Conservation (phyloP, 1,140 invertebrate genomes). For the Trichonephila clavata region DNA sequence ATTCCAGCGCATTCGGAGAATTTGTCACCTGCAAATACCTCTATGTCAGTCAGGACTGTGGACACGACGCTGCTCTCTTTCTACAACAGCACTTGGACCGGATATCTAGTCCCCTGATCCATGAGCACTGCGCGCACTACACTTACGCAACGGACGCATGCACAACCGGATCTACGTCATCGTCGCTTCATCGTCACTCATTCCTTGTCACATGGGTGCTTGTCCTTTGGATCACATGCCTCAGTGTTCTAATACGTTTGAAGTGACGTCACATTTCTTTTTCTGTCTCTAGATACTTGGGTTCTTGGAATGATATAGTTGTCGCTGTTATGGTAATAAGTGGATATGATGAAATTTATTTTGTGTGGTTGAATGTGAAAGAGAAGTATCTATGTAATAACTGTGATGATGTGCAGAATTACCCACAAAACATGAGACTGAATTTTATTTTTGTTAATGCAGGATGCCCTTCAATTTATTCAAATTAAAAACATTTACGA, state of each 20-base stretch:
- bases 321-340: too few relatives aligned
- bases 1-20: constrained; percentile 77
- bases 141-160: constrained; percentile 77
- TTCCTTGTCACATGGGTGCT: background rate
- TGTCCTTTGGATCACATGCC: background rate
- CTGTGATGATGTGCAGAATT: too few relatives aligned
- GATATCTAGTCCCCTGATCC: constrained; percentile 77
- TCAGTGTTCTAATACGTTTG: background rate
- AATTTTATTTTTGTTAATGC: too few relatives aligned
- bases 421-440: too few relatives aligned
- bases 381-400: background rate
- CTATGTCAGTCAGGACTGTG: constrained; percentile 77
- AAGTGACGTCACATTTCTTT: background rate
- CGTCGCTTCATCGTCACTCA: background rate
- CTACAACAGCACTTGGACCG: constrained; percentile 77
- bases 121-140: constrained; percentile 78
- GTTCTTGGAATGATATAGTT: too few relatives aligned
- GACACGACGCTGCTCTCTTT: constrained; percentile 73
- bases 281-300: background rate
- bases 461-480: too few relatives aligned
- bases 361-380: background rate
- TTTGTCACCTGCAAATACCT: constrained; percentile 77
- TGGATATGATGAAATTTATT: too few relatives aligned
- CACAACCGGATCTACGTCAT: background rate
- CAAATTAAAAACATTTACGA: too few relatives aligned